A percentile compares a stretch with the other conserved stretches of the same genome.
Conservation (phyloP, 1,140 invertebrate species). For the Ditylenchus dipsaci region DNA sequence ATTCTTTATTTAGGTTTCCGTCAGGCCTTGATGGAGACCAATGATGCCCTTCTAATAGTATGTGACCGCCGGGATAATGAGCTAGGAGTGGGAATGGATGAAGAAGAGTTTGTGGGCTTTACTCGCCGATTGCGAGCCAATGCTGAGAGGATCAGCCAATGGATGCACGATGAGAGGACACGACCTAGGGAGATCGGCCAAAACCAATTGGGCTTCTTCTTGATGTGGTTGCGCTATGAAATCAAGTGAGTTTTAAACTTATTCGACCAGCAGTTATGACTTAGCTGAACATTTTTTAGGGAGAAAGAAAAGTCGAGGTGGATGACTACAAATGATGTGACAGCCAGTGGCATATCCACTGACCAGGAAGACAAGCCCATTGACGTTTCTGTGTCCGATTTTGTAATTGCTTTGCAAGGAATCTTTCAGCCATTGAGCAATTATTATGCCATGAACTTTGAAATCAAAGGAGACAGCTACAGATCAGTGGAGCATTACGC, state of each 20-base stretch:
- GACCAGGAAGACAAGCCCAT: constrained; percentile 44
- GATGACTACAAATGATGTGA: constrained; percentile 27
- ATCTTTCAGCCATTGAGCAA: constrained; percentile 54
- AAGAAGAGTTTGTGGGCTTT: constrained; percentile 47
- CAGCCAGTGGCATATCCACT: constrained; percentile 41
- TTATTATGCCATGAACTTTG: constrained; percentile 48
- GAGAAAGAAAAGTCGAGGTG: constrained; percentile 37
- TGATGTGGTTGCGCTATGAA: constrained; percentile 56
- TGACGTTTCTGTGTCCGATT: constrained; percentile 43
- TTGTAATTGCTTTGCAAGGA: constrained; percentile 47
- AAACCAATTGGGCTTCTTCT: constrained; percentile 48
- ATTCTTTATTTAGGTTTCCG: constrained; percentile 41
- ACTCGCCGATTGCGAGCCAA: constrained; percentile 17
- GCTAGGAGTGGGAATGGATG: constrained; percentile 56
- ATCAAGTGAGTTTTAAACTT: constrained; percentile 22
- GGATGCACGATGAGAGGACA: constrained; percentile 48
- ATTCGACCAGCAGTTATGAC: neutral
- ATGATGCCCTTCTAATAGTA: constrained; percentile 51
- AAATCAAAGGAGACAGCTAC: constrained; percentile 46
- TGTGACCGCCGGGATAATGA: constrained; percentile 49
- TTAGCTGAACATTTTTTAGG: constrained; percentile 10
- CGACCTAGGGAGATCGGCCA: constrained; percentile 45
- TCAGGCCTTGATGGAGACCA: constrained; percentile 47
- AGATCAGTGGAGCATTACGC: constrained; percentile 57
- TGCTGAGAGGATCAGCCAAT: constrained; percentile 45